These are phyloP conservation scores for Pseudanteris insignis DNA, from an alignment of 2,888 invertebrate species.

Conservation along the genomic window DNA sequence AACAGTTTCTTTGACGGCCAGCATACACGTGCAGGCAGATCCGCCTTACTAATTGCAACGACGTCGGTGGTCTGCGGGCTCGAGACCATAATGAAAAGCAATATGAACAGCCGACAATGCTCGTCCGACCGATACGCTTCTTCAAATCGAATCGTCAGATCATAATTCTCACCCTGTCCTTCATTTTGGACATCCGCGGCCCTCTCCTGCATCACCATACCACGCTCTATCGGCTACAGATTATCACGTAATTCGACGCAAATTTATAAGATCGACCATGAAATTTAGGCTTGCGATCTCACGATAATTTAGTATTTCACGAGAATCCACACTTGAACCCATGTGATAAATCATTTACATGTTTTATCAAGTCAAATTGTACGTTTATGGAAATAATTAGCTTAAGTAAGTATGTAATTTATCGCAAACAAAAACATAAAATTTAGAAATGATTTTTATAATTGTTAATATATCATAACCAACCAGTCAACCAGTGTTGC, in stretches of 20 bases:
- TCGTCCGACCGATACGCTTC: constrained; percentile 44
- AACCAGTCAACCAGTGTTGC: too few relatives aligned
- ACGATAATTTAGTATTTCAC: constrained; percentile 3
- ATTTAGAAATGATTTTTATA: too few relatives aligned
- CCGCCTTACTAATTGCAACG: constrained; percentile 62
- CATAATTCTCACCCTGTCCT: constrained; percentile 44
- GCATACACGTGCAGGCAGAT: constrained; percentile 53
- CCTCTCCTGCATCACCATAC: neutral
- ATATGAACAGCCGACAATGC: constrained; percentile 51
- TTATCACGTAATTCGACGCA: constrained; percentile 24
- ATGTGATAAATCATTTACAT: too few relatives aligned
- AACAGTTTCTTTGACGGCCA: constrained; percentile 51
- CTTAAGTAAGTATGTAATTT: too few relatives aligned
- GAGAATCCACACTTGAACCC: neutral
- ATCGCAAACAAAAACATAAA: too few relatives aligned
- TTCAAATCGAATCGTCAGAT: constrained; percentile 44
- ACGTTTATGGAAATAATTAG: too few relatives aligned
- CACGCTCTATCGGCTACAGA: constrained; percentile 8
- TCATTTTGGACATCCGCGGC: constrained; percentile 27
- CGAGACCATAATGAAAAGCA: constrained; percentile 59
- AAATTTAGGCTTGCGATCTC: neutral
- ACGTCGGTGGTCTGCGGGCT: constrained; percentile 57
- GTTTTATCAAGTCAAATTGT: too few relatives aligned
- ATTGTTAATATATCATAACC: too few relatives aligned
- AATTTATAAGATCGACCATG: constrained; percentile 20